Conservation (phyloP, 35 echinoderm and acorn worm genomes). For the Apostichopus parvimensis region DNA sequence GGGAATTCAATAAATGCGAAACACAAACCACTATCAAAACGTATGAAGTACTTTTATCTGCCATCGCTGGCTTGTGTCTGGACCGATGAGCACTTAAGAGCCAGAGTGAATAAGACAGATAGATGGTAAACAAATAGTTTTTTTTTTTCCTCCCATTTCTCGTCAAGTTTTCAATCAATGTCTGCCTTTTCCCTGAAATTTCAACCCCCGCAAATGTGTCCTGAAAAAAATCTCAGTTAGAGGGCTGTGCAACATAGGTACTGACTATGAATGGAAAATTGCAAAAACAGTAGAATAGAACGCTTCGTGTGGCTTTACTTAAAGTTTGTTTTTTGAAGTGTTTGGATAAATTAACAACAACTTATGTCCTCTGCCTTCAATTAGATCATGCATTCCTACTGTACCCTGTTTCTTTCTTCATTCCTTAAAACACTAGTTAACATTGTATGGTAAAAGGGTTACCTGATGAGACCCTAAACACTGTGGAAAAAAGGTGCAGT, state of each 20-base stretch:
- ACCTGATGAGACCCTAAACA: too few species aligned
- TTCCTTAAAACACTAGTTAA: too few species aligned
- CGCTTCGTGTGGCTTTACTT: too few species aligned
- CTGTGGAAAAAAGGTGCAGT: too few species aligned
- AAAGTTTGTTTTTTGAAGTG: too few species aligned
- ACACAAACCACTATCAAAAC: neutral
- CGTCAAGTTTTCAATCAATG: neutral
- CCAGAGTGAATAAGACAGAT: neutral
- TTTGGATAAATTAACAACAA: too few species aligned
- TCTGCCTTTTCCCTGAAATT: neutral
- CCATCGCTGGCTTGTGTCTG: neutral
- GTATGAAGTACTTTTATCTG: neutral
- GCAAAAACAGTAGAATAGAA: too few species aligned
- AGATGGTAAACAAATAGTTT: neutral
- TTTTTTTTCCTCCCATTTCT: neutral
- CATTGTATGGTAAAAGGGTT: too few species aligned
- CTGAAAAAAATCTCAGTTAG: neutral
- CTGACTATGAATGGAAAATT: too few species aligned
- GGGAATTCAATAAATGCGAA: neutral
- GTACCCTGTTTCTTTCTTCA: too few species aligned
- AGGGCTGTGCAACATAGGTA: neutral
- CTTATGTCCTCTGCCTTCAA: too few species aligned
- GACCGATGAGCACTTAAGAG: neutral
- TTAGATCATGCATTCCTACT: too few species aligned
- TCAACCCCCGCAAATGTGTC: neutral